Evolutionary conservation across 2,888 invertebrate genomes (phyloP).

Genomic region (Pantelozetes paolii): DNA sequence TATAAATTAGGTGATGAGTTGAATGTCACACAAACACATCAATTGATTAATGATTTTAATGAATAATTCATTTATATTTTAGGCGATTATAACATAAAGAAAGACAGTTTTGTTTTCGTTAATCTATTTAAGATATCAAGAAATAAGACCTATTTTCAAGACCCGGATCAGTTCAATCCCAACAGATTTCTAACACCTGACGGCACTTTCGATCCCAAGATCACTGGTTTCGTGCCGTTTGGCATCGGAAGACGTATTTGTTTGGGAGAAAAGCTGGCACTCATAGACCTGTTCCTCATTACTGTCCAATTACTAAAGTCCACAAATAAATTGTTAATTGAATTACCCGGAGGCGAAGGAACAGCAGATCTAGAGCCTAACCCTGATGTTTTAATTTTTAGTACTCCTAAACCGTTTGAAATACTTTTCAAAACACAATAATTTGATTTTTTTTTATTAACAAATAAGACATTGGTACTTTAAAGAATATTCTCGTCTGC

Average conservation of each 20-base stretch:
- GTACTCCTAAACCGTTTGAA: slow-evolving; percentile 8
- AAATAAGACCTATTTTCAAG: not conserved
- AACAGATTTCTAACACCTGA: slow-evolving; percentile 5
- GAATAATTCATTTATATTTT: not conserved
- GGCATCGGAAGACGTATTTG: slow-evolving; percentile 32
- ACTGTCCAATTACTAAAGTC: not conserved
- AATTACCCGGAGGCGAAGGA: not conserved
- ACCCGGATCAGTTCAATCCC: slow-evolving; percentile 35
- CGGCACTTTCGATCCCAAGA: not conserved
- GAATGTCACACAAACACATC: too few relatives aligned
- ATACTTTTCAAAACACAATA: not conserved
- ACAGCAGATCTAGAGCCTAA: slow-evolving; percentile 6
- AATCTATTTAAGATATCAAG: not conserved
- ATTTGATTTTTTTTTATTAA: not conserved
- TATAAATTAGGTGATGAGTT: not conserved
- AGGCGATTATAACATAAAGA: not conserved
- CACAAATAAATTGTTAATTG: not conserved
- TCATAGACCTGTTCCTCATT: not conserved
- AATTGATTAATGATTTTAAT: too few relatives aligned
- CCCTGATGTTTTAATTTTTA: not conserved
- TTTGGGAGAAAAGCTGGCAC: slow-evolving; percentile 33
- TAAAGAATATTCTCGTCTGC: too few relatives aligned
- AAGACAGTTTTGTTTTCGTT: not conserved
- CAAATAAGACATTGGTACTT: too few relatives aligned
- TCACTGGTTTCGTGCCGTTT: slow-evolving; percentile 17